A percentile compares a stretch with the other conserved stretches of the same genome.
These are phyloP conservation scores for Myotis daubentonii DNA, from an alignment of 2,797 vertebrate genomes.

Conservation along the genomic window DNA sequence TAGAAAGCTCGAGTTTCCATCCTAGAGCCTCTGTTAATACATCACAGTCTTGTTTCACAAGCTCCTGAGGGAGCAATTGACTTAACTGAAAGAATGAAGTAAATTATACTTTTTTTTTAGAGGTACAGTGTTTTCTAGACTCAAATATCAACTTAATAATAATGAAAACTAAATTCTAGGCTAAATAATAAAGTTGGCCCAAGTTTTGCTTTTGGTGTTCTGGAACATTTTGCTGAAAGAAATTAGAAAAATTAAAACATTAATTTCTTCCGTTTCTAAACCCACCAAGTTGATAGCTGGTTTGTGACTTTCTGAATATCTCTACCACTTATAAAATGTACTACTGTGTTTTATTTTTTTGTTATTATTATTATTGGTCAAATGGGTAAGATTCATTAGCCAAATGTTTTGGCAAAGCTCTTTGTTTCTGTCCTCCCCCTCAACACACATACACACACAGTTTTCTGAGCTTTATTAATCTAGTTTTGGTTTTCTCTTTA, in stretches of 20 bases:
- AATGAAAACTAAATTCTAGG: constrained; percentile 4
- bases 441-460: background rate
- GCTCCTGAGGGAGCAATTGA: background rate
- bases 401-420: background rate
- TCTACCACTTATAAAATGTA: background rate
- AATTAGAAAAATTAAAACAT: background rate
- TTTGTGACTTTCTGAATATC: background rate
- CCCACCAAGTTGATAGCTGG: background rate
- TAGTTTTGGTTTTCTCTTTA: background rate
- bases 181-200: background rate
- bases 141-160: background rate
- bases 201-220: background rate
- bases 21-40: background rate
- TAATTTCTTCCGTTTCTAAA: background rate
- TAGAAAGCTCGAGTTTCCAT: background rate
- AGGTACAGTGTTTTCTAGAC: background rate
- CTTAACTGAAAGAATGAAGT: background rate
- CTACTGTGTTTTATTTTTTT: background rate
- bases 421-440: background rate
- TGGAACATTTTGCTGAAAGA: background rate
- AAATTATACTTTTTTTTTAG: background rate
- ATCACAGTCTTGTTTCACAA: background rate
- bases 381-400: background rate
- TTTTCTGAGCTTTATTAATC: background rate
- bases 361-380: background rate